Evolutionary conservation across 2,888 invertebrate species (phyloP).

Genomic region (Calameuta idolon): DNA sequence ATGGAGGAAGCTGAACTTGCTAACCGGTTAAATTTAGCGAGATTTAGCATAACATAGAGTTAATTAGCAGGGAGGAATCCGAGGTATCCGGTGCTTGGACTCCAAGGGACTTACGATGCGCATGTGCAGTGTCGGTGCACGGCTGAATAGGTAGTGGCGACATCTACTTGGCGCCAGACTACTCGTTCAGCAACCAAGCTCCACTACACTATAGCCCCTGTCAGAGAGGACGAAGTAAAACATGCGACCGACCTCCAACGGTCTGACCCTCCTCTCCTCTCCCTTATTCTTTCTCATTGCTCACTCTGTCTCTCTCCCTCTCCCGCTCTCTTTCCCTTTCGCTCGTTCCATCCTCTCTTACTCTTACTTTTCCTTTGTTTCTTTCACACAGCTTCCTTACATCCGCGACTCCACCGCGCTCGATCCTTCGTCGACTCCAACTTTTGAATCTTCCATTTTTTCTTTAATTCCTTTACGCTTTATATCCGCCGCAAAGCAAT

Average conservation of each 20-base stretch:
- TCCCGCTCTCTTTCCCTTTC: neutral
- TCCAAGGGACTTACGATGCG: slow-evolving; percentile 3
- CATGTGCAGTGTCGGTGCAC: slow-evolving; percentile 17
- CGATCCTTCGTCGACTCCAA: neutral
- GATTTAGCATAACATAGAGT: slow-evolving; percentile 64
- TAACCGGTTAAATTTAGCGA: slow-evolving; percentile 55
- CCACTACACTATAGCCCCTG: slow-evolving; percentile 28
- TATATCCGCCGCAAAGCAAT: neutral
- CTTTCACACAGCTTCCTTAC: neutral
- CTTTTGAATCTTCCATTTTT: neutral
- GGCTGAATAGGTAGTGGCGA: slow-evolving; percentile 48
- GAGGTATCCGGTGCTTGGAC: slow-evolving; percentile 44
- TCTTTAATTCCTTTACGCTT: neutral
- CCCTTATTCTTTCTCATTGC: slow-evolving; percentile 1
- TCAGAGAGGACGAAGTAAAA: slow-evolving; percentile 41
- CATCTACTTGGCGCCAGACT: slow-evolving; percentile 61
- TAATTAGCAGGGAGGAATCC: slow-evolving; percentile 64
- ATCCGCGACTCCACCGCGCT: neutral
- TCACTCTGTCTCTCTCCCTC: neutral
- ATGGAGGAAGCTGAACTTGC: neutral
- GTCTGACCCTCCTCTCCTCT: neutral
- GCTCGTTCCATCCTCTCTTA: neutral
- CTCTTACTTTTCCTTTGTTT: neutral
- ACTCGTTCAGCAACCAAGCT: slow-evolving; percentile 45
- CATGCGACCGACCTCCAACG: slow-evolving; percentile 20